A percentile compares a stretch with the other conserved stretches of the same genome.
phyloP scores from a whole-genome alignment of 2,113 vertebrate species.

The Stigmatopora argus region DNA sequence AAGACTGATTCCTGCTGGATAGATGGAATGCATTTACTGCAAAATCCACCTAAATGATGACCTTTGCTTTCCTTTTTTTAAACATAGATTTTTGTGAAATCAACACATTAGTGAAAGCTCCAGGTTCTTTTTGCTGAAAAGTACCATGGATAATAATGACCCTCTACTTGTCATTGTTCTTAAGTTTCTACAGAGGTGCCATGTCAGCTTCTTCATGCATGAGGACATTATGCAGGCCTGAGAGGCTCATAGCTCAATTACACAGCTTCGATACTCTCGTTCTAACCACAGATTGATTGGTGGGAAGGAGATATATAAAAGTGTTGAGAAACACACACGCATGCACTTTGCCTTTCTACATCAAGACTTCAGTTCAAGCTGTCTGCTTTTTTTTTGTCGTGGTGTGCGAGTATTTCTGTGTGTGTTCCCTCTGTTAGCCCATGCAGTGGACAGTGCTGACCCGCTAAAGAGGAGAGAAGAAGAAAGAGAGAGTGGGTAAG shows the following conservation, averaged over 20 bases:
- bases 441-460: constrained; percentile 61
- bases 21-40: neutral
- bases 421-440: constrained; percentile 52
- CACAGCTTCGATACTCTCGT: constrained; percentile 38
- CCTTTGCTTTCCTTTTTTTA: neutral
- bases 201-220: constrained; percentile 56
- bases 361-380: constrained; percentile 55
- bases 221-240: constrained; percentile 53
- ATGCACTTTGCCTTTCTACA: constrained; percentile 28
- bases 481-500: constrained; percentile 58
- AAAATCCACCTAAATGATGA: neutral
- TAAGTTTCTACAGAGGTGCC: constrained; percentile 36
- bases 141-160: constrained; percentile 37
- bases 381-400: constrained; percentile 26
- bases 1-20: neutral
- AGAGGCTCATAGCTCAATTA: constrained; percentile 62
- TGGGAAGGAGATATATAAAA: constrained; percentile 56
- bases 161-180: constrained; percentile 39
- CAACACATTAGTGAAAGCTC: neutral
- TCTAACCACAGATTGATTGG: constrained; percentile 56
- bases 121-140: neutral
- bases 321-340: constrained; percentile 19
- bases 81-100: constrained; percentile 15
- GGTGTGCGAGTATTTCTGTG: constrained; percentile 31
- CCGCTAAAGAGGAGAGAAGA: constrained; percentile 54